Percentiles rank a stretch among this genome's conserved stretches.
These are phyloP conservation scores for Epizoanthus fatuus DNA, from an alignment of 92 coral and sea anemone species.

Conservation along the genomic window DNA sequence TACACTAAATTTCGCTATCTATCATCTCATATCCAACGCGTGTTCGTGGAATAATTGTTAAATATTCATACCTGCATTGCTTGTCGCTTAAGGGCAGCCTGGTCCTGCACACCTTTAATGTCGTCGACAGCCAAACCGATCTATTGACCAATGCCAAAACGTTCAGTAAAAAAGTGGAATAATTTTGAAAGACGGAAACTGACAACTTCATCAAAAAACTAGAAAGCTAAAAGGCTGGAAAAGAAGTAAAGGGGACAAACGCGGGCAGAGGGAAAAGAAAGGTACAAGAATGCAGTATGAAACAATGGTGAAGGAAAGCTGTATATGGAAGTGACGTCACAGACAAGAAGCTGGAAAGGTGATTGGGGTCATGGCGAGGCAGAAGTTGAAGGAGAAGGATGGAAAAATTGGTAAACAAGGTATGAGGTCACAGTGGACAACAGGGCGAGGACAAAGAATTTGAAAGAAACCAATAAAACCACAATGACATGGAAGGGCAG, in stretches of 20 bases:
- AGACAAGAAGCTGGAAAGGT: neutral
- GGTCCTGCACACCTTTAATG: slow-evolving; percentile 96
- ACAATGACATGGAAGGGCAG: neutral
- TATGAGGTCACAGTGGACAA: neutral
- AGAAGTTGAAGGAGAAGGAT: neutral
- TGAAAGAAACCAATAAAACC: neutral
- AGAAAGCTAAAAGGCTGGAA: too few relatives aligned
- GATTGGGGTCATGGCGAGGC: neutral
- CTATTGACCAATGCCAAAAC: slow-evolving; percentile 40
- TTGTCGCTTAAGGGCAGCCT: slow-evolving; percentile 90
- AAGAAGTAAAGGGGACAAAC: too few relatives aligned
- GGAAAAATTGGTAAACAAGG: too few relatives aligned
- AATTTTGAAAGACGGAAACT: neutral
- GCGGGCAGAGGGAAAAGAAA: too few relatives aligned
- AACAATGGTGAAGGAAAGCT: too few relatives aligned
- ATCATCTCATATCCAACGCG: too few relatives aligned
- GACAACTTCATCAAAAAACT: neutral
- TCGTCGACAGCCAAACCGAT: slow-evolving; percentile 99
- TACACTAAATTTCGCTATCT: too few relatives aligned
- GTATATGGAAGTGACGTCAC: too few relatives aligned
- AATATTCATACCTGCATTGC: slow-evolving; percentile 88
- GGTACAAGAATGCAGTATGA: too few relatives aligned
- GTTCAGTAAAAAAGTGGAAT: neutral
- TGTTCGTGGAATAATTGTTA: too few relatives aligned
- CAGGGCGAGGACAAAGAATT: neutral